Conservation (phyloP, 2,888 invertebrate species). For the Orchesella flavescens region DNA sequence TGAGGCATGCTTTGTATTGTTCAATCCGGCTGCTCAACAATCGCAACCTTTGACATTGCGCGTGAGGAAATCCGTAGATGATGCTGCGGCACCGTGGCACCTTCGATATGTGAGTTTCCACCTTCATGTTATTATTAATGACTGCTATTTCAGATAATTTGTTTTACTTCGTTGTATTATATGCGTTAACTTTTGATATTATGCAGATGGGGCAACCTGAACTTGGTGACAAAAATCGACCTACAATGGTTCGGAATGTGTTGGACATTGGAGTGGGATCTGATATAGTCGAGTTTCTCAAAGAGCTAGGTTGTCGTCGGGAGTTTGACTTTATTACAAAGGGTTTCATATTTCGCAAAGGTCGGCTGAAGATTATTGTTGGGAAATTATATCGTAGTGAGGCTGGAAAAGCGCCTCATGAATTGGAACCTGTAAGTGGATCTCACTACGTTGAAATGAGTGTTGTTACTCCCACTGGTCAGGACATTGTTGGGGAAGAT, state of each 20-base stretch:
- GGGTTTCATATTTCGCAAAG: constrained; percentile 96
- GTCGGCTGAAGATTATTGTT: constrained; percentile 96
- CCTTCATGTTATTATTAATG: background rate
- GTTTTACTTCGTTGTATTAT: no score
- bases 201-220: constrained; percentile 68
- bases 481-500: constrained; percentile 96
- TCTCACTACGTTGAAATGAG: constrained; percentile 96
- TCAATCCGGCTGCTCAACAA: constrained; percentile 41
- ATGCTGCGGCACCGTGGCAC: constrained; percentile 90
- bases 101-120: constrained; percentile 88
- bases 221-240: constrained; percentile 84
- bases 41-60: constrained; percentile 82
- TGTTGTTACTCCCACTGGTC: constrained; percentile 90
- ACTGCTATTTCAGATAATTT: no score
- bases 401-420: constrained; percentile 80
- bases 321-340: constrained; percentile 96
- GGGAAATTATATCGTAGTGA: constrained; percentile 90
- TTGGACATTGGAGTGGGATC: constrained; percentile 94
- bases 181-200: no score
- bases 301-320: constrained; percentile 90
- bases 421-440: constrained; percentile 89
- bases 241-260: constrained; percentile 92
- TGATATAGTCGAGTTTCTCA: constrained; percentile 91
- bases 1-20: constrained; percentile 80
- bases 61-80: constrained; percentile 88